Evolutionary conservation across 2,888 invertebrate species (phyloP).

Genomic region (Eupithecia dodoneata): DNA sequence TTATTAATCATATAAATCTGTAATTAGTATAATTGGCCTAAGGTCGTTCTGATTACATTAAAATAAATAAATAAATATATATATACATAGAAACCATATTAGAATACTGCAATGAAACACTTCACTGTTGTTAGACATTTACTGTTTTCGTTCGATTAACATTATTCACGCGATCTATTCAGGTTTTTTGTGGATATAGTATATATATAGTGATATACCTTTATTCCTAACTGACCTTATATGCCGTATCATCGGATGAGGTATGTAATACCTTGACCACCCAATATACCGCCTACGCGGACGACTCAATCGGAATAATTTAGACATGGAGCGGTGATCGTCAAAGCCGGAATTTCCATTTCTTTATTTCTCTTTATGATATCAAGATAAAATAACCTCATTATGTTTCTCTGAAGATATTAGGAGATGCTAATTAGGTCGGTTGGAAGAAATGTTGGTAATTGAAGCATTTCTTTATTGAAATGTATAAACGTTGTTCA

Average conservation of each 20-base stretch:
- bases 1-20: too few relatives aligned
- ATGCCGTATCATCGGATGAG: constrained; percentile 10
- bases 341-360: constrained; percentile 32
- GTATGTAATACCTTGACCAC: constrained; percentile 26
- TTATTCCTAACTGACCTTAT: not conserved
- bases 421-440: constrained; percentile 33
- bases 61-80: too few relatives aligned
- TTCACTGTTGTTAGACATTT: too few relatives aligned
- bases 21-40: too few relatives aligned
- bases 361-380: constrained; percentile 31
- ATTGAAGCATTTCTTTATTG: constrained; percentile 5
- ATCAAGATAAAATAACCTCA: constrained; percentile 33
- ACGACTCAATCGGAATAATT: constrained; percentile 35
- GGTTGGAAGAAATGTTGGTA: constrained; percentile 18
- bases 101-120: too few relatives aligned
- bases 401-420: constrained; percentile 30
- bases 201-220: not conserved
- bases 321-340: constrained; percentile 33
- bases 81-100: too few relatives aligned
- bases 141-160: too few relatives aligned
- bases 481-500: not conserved
- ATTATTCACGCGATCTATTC: too few relatives aligned
- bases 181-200: too few relatives aligned
- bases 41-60: too few relatives aligned
- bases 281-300: constrained; percentile 27